Base-by-base conservation (phyloP, 2,113 vertebrate species). In the Hystrix cristata region DNA sequence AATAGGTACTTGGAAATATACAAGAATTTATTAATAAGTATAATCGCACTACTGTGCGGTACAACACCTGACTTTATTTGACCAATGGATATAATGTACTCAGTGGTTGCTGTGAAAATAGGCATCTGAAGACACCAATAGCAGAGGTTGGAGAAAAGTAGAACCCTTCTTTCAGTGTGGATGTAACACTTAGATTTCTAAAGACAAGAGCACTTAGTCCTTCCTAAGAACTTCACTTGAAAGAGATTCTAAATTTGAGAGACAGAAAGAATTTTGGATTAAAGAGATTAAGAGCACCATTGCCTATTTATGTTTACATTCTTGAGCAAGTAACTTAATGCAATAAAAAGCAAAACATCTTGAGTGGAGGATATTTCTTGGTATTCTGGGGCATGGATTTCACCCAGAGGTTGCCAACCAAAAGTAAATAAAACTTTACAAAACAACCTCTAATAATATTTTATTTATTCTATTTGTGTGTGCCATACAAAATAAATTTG, bases 401-500 rank as follows among this genome's bases (percentile, higher is more conserved):
- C n/a, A 95, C 29, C 60, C 31, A 90, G 65, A 96, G 71, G 14
- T 74, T 94, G 91, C n/a, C 69, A 96, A 94, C 16, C 18, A 78
- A 91, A 94, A 91, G 43, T 89, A 57, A 94, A 91, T 57, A 94
- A 38, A 87, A 74, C 48, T 94, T 91, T 96, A 90, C 38, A 91
- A 78, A 90, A 65, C 34, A 79, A 87, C 7, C 9, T 87, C 43
- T 91, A 86, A 81, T 78, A 95, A 72, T 96, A 95, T 89, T 96
- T 96, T 94, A 94, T 95, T 85, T 96, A 93, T 19, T 90, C 29
- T 94, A 81, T 19, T 91, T 97, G 59, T 93, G 51, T 78, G 81
- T 95, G n/a, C 51, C 82, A 83, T 93, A 79, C 11, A 82, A 65
- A 90, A 87, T 87, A 87, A 31, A 78, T 48, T 90, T 76, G 11